Percentiles rank a stretch among this genome's conserved stretches.
Conservation (phyloP, 2,888 invertebrate genomes). For the Xylocampa areola region DNA sequence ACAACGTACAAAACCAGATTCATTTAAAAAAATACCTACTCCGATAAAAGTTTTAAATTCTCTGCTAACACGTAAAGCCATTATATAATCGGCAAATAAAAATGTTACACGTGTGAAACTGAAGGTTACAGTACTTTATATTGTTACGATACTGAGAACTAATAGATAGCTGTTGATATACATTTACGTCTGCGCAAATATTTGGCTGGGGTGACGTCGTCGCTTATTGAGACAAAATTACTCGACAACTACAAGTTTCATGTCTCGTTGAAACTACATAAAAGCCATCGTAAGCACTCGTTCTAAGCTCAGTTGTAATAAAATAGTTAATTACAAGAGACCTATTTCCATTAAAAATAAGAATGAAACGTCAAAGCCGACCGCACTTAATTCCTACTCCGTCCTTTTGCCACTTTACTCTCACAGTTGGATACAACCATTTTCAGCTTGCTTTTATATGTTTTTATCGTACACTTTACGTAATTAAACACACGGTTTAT, state of each 20-base stretch:
- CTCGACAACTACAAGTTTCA: too few relatives aligned
- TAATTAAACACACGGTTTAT: constrained; percentile 73
- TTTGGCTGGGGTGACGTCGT: constrained; percentile 24
- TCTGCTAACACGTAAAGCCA: constrained; percentile 21
- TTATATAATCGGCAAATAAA: constrained; percentile 48
- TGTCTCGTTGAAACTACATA: constrained; percentile 6
- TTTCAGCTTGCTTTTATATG: constrained; percentile 59
- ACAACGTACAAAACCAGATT: constrained; percentile 9
- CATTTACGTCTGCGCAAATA: constrained; percentile 40
- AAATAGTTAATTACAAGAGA: constrained; percentile 34
- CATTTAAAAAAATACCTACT: constrained; percentile 13
- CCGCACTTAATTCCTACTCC: constrained; percentile 42
- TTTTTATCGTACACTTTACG: constrained; percentile 70
- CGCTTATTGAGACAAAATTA: constrained; percentile 11
- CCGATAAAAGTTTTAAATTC: constrained; percentile 30
- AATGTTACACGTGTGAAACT: constrained; percentile 34
- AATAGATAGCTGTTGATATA: constrained; percentile 33
- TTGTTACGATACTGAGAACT: constrained; percentile 33
- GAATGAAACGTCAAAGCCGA: constrained; percentile 47
- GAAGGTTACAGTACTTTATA: constrained; percentile 41
- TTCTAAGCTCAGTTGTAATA: constrained; percentile 9
- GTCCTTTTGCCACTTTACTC: constrained; percentile 52
- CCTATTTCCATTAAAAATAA: constrained; percentile 36
- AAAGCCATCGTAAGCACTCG: background rate
- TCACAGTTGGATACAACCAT: constrained; percentile 61